Conservation (phyloP, 1,140 invertebrate genomes). For the Caenorhabditis elegans region DNA sequence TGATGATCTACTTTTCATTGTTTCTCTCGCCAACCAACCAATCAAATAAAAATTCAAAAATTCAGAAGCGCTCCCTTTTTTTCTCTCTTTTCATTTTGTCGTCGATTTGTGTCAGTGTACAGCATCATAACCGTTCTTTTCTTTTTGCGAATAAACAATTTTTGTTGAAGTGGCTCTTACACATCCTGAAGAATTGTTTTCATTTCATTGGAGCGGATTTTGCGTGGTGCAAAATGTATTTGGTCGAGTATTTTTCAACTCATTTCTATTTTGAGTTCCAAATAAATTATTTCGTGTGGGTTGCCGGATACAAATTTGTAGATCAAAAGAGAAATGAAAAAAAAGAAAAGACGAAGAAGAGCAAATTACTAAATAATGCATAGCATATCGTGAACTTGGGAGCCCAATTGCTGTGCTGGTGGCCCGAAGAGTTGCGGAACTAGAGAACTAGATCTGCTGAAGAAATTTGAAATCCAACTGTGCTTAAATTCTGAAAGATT, state of each 20-base stretch:
- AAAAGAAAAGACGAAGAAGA: background rate
- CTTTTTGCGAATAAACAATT: slow-evolving; percentile 12
- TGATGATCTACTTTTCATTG: background rate
- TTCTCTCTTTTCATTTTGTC: slow-evolving; percentile 12
- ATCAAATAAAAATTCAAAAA: background rate
- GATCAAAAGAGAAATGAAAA: background rate
- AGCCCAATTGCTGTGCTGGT: background rate
- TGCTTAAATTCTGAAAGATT: too few relatives aligned
- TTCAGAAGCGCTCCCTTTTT: background rate
- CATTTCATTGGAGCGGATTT: too few relatives aligned
- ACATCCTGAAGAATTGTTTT: too few relatives aligned
- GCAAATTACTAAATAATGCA: background rate
- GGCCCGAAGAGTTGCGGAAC: background rate
- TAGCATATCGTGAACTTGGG: background rate
- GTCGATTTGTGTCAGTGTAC: slow-evolving; percentile 28
- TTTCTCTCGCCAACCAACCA: too few relatives aligned
- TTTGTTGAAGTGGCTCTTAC: background rate
- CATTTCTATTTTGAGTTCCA: background rate
- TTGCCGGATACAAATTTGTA: background rate
- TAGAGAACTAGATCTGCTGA: too few relatives aligned
- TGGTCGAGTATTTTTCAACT: too few relatives aligned
- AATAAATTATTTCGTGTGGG: background rate
- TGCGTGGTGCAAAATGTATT: too few relatives aligned
- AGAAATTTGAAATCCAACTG: too few relatives aligned
- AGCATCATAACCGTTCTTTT: slow-evolving; percentile 1